phyloP scores from a whole-genome alignment of 2,888 invertebrate genomes.

The Macaria notata region DNA sequence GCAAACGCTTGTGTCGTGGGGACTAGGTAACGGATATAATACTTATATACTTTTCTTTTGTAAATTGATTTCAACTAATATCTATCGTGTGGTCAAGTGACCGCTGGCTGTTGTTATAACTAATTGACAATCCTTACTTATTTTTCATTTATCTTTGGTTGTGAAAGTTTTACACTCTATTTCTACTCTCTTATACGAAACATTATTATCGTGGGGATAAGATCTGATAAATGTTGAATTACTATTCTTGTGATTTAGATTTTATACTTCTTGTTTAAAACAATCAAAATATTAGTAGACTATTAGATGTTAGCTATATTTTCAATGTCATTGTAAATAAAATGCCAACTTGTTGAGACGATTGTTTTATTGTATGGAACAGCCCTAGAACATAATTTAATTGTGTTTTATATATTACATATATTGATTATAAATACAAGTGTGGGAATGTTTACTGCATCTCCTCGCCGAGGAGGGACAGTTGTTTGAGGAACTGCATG shows the following conservation, averaged over 20 bases:
- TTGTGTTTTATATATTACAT: conserved; percentile 41
- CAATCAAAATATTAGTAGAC: conserved; percentile 79
- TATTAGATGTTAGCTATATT: conserved; percentile 82
- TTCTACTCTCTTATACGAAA: conserved; percentile 37
- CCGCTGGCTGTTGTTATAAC: conserved; percentile 9
- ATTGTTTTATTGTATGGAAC: conserved; percentile 59
- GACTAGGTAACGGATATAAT: too few relatives aligned
- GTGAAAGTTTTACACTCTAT: conserved; percentile 43
- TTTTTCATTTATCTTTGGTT: conserved; percentile 44
- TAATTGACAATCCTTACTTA: conserved; percentile 18
- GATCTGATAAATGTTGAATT: conserved; percentile 72
- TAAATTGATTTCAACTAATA: too few relatives aligned
- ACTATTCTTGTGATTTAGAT: conserved; percentile 81
- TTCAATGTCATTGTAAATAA: conserved; percentile 83
- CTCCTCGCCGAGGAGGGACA: conserved; percentile 90
- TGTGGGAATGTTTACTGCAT: conserved; percentile 78
- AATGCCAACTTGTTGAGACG: conserved; percentile 81
- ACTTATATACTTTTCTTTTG: too few relatives aligned
- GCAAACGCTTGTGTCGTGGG: too few relatives aligned
- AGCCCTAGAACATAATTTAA: conserved; percentile 40
- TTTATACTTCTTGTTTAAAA: conserved; percentile 82
- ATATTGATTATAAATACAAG: conserved; percentile 24
- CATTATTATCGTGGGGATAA: conserved; percentile 56
- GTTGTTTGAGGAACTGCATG: conserved; percentile 95
- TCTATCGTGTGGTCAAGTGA: background rate